These are phyloP conservation scores for Anoplopoma fimbria DNA, from an alignment of 2,113 vertebrate species.

Conservation along the genomic window DNA sequence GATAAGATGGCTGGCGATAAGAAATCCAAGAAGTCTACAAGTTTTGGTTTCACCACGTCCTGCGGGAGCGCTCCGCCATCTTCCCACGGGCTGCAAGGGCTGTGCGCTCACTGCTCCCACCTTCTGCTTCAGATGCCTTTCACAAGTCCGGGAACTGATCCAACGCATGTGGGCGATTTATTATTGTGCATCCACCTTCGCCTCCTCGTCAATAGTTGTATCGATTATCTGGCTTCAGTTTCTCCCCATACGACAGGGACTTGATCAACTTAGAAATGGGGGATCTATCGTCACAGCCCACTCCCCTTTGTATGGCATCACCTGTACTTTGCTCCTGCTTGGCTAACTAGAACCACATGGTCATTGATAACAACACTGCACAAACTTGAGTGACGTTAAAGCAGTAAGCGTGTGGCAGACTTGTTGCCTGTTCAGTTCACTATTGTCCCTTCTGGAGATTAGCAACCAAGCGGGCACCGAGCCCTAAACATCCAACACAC, in stretches of 20 bases:
- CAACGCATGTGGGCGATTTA: constrained; percentile 96
- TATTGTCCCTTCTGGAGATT: constrained; percentile 55
- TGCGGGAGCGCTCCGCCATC: constrained; percentile 92
- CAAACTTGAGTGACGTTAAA: constrained; percentile 20
- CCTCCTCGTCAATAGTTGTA: constrained; percentile 84
- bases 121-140: constrained; percentile 88
- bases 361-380: neutral
- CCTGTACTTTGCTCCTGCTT: neutral
- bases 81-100: constrained; percentile 89
- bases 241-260: constrained; percentile 13
- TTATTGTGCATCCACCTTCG: constrained; percentile 84
- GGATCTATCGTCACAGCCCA: constrained; percentile 39
- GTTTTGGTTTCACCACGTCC: constrained; percentile 88
- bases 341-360: neutral
- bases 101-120: constrained; percentile 89
- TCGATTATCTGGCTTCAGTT: constrained; percentile 33
- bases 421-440: constrained; percentile 69
- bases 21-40: constrained; percentile 87
- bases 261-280: constrained; percentile 6
- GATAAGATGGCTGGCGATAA: constrained; percentile 83
- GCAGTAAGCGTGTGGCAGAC: constrained; percentile 44
- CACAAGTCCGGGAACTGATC: constrained; percentile 90
- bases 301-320: constrained; percentile 31
- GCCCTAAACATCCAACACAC: constrained; percentile 26
- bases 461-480: constrained; percentile 18